Conservation (phyloP, 2,888 invertebrate species). For the Cantharis lateralis region DNA sequence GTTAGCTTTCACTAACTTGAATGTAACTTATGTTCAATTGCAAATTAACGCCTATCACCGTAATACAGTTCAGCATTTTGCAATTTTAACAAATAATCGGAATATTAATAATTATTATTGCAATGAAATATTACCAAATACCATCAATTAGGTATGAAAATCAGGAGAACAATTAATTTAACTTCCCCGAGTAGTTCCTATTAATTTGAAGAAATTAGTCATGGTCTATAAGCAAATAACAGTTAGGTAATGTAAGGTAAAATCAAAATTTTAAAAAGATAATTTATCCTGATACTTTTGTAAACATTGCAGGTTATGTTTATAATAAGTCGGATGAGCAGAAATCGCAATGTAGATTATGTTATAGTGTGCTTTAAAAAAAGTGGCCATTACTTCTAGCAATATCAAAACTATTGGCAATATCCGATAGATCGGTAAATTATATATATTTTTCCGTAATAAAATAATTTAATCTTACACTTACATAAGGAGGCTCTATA, state of each 20-base stretch:
- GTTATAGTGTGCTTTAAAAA: no score
- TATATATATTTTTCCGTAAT: no score
- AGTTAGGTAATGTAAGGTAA: neutral
- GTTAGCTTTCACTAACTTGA: constrained; percentile 1
- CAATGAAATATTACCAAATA: neutral
- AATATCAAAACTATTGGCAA: no score
- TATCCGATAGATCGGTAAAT: no score
- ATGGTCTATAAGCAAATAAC: neutral
- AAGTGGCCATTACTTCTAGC: no score
- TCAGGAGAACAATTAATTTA: neutral
- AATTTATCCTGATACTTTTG: no score
- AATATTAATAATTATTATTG: neutral
- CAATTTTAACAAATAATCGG: neutral
- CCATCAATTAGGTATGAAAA: neutral
- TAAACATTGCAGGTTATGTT: no score
- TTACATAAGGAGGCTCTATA: no score
- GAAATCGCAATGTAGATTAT: no score
- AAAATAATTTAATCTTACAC: no score
- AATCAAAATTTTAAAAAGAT: no score
- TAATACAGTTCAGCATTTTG: neutral
- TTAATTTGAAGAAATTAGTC: neutral
- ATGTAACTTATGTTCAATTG: neutral
- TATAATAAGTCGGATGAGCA: no score
- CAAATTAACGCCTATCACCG: neutral
- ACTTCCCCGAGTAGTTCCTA: neutral